Base-by-base conservation (phyloP, 2,888 invertebrate genomes). In the Pogonocherus hispidulus region DNA sequence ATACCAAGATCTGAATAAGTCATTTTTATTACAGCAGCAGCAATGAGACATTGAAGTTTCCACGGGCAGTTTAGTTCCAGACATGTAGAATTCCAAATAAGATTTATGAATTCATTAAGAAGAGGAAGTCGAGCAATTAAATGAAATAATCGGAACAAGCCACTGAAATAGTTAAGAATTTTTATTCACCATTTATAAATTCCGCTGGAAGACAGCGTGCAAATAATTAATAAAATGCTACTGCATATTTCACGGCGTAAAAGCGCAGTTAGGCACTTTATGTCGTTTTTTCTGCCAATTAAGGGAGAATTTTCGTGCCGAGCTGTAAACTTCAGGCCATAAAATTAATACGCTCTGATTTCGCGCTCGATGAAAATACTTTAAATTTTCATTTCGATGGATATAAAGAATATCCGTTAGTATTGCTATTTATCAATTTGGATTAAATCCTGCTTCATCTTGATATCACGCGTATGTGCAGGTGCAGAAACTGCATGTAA, bases 211-310 rank as follows among this genome's bases (percentile, higher is more conserved):
- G 37, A n/a, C 54, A 55, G 22, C 35, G 64, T 47, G 55, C 64
- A 64, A 55, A 55, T 46, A 56, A 55, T 64, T 64, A 64, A 64
- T 64, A 64, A 63, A 64, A 64, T 64, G 56, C n/a, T 56, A 64
- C 54, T 35, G 55, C 44, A 64, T 64, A 64, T 64, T 55, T 64
- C 32, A 66, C 66, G 22, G 41, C 57, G 60, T 27, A 47, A 46
- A 60, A 60, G 37, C 52, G 41, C 49, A 59, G 60, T 60, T 51
- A 49, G 65, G 60, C 52, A 66, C 52, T 47, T 52, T 59, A 44
- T 14, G 27, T 41, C 44, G 37, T 37, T 60, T 64, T 66, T 60
- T 59, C 16, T 52, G 66, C 66, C 52, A 66, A 66, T 66, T 66
- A 66, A 49, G 59, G 65, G 37, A 51, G 49, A 46, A 59, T 47